Base-by-base conservation (phyloP, 2,797 vertebrate genomes). In the Anabacerthia variegaticeps region DNA sequence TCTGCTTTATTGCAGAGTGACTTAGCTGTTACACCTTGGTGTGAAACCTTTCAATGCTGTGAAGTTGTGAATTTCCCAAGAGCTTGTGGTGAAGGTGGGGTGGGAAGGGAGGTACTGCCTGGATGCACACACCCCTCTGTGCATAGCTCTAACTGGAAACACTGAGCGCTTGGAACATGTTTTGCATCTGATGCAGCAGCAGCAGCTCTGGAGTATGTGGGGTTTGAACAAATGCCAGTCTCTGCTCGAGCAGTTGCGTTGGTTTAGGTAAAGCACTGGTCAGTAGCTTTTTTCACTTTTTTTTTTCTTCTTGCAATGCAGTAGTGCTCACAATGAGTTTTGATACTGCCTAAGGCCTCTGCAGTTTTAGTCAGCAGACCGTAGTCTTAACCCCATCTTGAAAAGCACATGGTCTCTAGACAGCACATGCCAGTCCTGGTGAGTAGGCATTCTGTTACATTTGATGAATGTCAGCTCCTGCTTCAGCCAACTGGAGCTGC, bases 361-460 rank as follows among this genome's bases (percentile, higher is more conserved):
- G 97, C 97, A 98, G 95, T 96, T 49, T 97, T 98, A 97, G 89
- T 96, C 94, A 97, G 97, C 97, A 98, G 98, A 98, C 85, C 12
- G 74, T 98, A 96, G 96, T 98, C 96, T 97, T 98, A 98, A 97
- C 91, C 96, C 96, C 97, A 97, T 97, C 97, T 98, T 97, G 97
- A 97, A 98, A 98, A 97, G 97, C 97, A 96, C 97, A 97, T 97
- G 97, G 97, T 98, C 97, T 98, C 97, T 98, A 97, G 97, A 96
- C 98, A 98, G 98, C 97, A 98, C 97, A 98, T 98, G 96, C 96
- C 97, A 97, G 97, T 98, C 97, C 97, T 98, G 97, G 98, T 98
- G 97, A 98, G 97, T 98, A 98, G 98, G 97, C 97, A 97, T 97
- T 97, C 97, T 94, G 88, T 97, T 96, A 96, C 76, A 83, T 92